These are phyloP conservation scores for Cynopterus brachyotis DNA, from an alignment of 2,113 vertebrate genomes.

Conservation along the genomic window DNA sequence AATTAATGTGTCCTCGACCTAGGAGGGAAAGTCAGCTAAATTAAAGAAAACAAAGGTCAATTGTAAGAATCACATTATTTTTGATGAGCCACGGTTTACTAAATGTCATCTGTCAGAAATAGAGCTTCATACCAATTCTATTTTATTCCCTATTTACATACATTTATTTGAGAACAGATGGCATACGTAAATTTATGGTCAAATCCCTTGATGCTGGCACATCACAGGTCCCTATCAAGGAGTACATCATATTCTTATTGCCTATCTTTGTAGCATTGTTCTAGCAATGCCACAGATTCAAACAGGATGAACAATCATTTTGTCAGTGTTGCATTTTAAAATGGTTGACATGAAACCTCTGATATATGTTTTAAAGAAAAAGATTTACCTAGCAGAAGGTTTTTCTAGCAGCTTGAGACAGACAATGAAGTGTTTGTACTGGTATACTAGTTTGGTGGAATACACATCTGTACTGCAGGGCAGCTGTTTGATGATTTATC, in stretches of 20 bases:
- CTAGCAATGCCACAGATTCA: constrained; percentile 29
- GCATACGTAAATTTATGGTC: background rate
- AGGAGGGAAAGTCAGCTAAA: background rate
- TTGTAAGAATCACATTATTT: background rate
- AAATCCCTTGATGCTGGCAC: constrained; percentile 30
- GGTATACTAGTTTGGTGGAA: constrained; percentile 88
- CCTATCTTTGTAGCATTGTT: background rate
- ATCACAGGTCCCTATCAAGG: constrained; percentile 29
- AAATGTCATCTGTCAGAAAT: constrained; percentile 31
- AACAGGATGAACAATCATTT: constrained; percentile 65
- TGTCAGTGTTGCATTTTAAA: constrained; percentile 87
- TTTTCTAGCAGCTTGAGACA: constrained; percentile 84
- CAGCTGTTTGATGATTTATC: constrained; percentile 88
- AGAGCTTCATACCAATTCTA: background rate
- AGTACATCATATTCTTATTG: background rate
- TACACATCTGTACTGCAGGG: constrained; percentile 89
- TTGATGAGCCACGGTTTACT: constrained; percentile 47
- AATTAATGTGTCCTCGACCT: background rate
- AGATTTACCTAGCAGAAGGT: constrained; percentile 78
- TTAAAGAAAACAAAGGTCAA: background rate
- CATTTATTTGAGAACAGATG: background rate
- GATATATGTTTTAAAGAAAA: constrained; percentile 80
- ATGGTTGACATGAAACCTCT: constrained; percentile 81
- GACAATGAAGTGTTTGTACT: constrained; percentile 85
- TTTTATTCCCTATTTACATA: background rate